Evolutionary conservation across 2,888 invertebrate genomes (phyloP), one percentile per base, ranked within the genome.

Genomic region (Cephus pulcher): DNA sequence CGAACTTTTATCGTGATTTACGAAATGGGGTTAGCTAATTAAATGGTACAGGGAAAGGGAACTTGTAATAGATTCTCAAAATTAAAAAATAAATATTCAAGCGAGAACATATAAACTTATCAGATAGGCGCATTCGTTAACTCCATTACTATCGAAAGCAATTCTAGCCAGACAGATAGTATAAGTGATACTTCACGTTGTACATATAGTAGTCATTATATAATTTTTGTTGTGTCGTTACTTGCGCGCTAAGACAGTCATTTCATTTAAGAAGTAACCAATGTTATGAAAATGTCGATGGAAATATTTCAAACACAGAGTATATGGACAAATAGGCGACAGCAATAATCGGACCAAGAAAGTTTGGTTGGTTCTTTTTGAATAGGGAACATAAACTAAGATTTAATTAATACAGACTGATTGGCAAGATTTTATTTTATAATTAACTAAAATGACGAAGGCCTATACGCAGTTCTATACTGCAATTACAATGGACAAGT

Each of bases 141-240:
- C 71, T 34, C 2, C 71, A 34, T 71, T 71, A 34, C 32, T 34
- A 71, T 32, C 32, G 71, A 71, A 71, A 32, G 33, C 30, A 33
- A 33, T 71, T 34, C 32, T 71, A 34, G 23, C 32, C 12, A 69
- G 56, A 76, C 56, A 76, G 76, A 79, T 75, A 76, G 76, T 74
- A 76, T 79, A 76, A 74, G 79, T 79, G 76, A 79, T 79, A 79
- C 56, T 76, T 82, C 80, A 77, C 78, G 80, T 82, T 84, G 83
- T 84, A 84, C 78, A 84, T 84, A 84, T 73, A 82, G 78, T 82
- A 79, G 78, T 80, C 56, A 78, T 77, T 71, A 32, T 77, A 69
- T 74, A 56, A 56, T 78, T 75, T 69, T 79, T 74, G 76, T 75
- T 80, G 69, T 76, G 56, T 68, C 80, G 73, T 80, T 80, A 37